Base-by-base conservation (phyloP, 2,888 invertebrate species). In the Apamea anceps region DNA sequence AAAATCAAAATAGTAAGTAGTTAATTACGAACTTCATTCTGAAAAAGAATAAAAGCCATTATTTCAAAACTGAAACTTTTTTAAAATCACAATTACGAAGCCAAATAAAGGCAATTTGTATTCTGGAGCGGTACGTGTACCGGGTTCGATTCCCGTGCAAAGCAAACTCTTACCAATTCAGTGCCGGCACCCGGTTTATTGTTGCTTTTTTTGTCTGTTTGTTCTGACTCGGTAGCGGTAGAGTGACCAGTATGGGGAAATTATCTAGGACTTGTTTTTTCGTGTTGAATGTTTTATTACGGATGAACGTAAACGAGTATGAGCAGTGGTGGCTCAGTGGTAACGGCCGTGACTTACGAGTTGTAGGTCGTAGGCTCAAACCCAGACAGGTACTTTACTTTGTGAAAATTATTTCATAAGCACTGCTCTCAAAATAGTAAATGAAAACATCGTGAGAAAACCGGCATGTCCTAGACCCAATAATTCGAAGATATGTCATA, bases 91-190 rank as follows among this genome's bases (percentile, higher is more conserved):
- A 89, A 89, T 88, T 88, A 85, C 81, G 62, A 63, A 85, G 77
- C 83, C 85, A 84, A 90, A 88, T 86, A 85, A 84, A 85, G 85
- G 79, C 68, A 86, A 89, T 90, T 88, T 89, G 88, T 90, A 90
- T 91, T 89, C 88, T 62, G 28, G 65, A 28, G 71, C 60, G 77
- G 82, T 85, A 81, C 86, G 80, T 86, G 90, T 87, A 78, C 81
- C 67, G 79, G 80, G 86, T 90, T 88, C 91, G 89, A 90, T 91
- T 88, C 87, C 75, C 72, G 85, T 80, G 82, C 85, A 88, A 85
- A 83, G 86, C 83, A 89, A 90, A 90, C 90, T 88, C 84, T 89
- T 84, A 86, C 85, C 80, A 82, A 89, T 90, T 89, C 89, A 82
- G 85, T 83, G 82, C 87, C 80, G 81, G 90, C 78, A 76, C 79